Evolutionary conservation across 2,113 vertebrate genomes (phyloP), one percentile per base, ranked within the genome.

Genomic region (Monopterus albus): DNA sequence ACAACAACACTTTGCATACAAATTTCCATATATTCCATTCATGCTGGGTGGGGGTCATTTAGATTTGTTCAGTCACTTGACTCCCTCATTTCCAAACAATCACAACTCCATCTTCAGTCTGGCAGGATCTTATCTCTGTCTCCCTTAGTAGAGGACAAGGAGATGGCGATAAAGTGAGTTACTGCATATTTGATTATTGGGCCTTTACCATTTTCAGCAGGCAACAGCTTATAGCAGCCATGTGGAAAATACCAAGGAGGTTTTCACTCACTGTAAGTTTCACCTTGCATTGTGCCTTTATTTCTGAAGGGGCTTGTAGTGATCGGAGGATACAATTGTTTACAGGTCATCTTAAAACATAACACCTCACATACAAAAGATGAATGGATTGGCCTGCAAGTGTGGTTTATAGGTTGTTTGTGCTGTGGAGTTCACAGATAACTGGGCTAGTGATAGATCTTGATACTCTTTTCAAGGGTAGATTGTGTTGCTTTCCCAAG

Each of bases 401-500:
- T 49, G 35, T 23, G 28, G 38, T 55, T 60, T 72, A 14, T 33
- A 26, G 35, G 33, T 31, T n/a, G n/a, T n/a, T 15, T 61, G 40
- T 53, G 36, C 55, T 29, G 39, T 33, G 25, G 23, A 59, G 55
- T 64, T 60, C 31, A 52, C 56, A 82, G 72, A 70, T 60, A 62
- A 77, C 66, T 79, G 71, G 52, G 73, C 67, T 78, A 85, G 91
- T 90, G 87, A 95, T 94, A 93, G 91, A 93, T 92, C 92, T 91
- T 81, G 85, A 94, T 94, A 91, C 91, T 96, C 94, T 95, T 96
- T 95, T 97, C 96, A 98, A 94, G 96, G 94, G 88, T 85, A 96
- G 95, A 86, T 97, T 95, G 87, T 94, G 92, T 91, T 98, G 95
- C 95, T 96, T 97, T 90, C 86, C 94, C 92, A 97, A 96, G 91